phyloP scores from a whole-genome alignment of 2,888 invertebrate species.

The Cephus pulcher region DNA sequence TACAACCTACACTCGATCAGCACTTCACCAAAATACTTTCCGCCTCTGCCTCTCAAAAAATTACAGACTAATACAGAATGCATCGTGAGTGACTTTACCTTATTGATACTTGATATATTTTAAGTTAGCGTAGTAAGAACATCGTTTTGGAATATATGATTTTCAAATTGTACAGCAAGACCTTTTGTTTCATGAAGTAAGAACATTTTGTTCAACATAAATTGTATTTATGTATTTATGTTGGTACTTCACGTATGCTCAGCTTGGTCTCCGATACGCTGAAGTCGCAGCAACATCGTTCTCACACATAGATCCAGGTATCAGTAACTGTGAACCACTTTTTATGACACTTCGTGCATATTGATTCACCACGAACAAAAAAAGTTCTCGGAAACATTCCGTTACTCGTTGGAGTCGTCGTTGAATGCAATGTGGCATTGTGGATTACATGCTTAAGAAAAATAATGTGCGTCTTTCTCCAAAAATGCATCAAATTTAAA shows the following conservation, averaged over 20 bases:
- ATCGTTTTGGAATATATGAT: neutral
- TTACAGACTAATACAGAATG: neutral
- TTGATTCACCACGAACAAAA: constrained; percentile 18
- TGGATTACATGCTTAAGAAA: neutral
- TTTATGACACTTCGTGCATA: constrained; percentile 18
- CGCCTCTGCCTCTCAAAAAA: constrained; percentile 7
- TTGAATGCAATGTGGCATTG: neutral
- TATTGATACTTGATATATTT: neutral
- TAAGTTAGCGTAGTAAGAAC: neutral
- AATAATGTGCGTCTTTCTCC: neutral
- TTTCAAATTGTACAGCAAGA: neutral
- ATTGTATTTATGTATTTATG: neutral
- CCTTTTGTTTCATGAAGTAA: neutral
- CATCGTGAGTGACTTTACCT: neutral
- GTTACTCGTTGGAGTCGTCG: constrained; percentile 8
- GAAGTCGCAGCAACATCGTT: neutral
- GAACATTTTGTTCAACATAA: neutral
- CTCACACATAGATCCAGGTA: constrained; percentile 10
- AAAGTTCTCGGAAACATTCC: constrained; percentile 18
- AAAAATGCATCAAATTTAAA: neutral
- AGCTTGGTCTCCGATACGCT: neutral
- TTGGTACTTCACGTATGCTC: neutral
- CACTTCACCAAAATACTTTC: constrained; percentile 3
- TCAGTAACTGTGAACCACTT: constrained; percentile 24
- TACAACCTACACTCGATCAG: neutral